phyloP scores from a whole-genome alignment of 2,113 vertebrate genomes.

The Aptenodytes forsteri region DNA sequence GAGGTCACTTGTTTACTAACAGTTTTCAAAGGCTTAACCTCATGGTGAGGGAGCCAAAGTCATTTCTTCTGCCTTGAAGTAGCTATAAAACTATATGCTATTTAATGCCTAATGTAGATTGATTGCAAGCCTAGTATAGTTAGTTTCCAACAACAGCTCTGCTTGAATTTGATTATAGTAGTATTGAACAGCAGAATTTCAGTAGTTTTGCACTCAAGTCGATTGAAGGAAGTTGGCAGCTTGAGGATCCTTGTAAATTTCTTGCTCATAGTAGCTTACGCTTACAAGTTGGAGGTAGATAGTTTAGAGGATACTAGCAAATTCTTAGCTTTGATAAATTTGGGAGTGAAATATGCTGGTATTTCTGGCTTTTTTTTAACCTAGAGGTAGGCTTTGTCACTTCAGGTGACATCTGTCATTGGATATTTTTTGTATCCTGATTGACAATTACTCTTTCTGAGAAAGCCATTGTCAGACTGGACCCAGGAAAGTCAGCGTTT shows the following conservation, averaged over 20 bases:
- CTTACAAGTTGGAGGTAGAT: neutral
- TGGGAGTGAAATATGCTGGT: neutral
- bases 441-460: neutral
- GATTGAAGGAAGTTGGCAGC: neutral
- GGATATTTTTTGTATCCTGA: neutral
- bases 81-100: neutral
- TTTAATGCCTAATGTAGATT: neutral
- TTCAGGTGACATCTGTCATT: neutral
- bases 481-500: neutral
- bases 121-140: neutral
- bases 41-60: neutral
- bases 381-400: neutral
- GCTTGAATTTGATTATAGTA: neutral
- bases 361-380: neutral
- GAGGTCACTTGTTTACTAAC: neutral
- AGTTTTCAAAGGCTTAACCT: neutral
- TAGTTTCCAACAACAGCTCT: neutral
- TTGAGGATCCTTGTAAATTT: neutral
- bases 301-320: neutral
- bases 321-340: neutral
- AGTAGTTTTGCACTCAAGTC: neutral
- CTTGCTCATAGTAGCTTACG: neutral
- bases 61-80: neutral
- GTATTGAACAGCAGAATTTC: neutral
- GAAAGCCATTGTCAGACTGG: neutral